Conservation (phyloP, 2,797 vertebrate species). For the Microctenopoma stevenorrisi region DNA sequence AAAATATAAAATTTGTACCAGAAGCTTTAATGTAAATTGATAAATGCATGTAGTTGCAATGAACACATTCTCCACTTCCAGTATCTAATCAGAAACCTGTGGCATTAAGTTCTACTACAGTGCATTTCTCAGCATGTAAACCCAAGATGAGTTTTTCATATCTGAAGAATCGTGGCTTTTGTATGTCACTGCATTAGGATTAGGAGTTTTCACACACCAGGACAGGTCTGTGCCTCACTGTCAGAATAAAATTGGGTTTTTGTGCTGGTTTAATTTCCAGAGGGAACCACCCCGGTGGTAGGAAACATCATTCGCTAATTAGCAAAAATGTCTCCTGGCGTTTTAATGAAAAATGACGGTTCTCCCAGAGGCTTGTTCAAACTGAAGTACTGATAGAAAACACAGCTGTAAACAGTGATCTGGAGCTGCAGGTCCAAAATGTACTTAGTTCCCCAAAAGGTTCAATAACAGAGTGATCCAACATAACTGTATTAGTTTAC, state of each 20-base stretch:
- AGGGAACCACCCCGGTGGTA: constrained; percentile 67
- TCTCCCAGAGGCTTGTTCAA: constrained; percentile 59
- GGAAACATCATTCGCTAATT: constrained; percentile 78
- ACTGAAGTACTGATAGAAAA: constrained; percentile 53
- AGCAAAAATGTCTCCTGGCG: constrained; percentile 73
- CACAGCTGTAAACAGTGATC: constrained; percentile 61
- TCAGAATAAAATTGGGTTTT: constrained; percentile 79
- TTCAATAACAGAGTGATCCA: constrained; percentile 4
- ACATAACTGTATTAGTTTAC: not conserved
- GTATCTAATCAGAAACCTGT: not conserved
- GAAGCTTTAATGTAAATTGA: no score
- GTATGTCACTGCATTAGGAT: constrained; percentile 20
- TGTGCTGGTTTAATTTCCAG: constrained; percentile 78
- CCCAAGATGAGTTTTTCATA: constrained; percentile 8
- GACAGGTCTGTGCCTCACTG: constrained; percentile 19
- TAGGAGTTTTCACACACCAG: constrained; percentile 34
- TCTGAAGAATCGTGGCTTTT: constrained; percentile 28
- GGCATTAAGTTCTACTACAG: constrained; percentile 13
- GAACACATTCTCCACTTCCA: not conserved
- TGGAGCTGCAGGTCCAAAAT: constrained; percentile 17
- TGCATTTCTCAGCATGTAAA: constrained; percentile 4
- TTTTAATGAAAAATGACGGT: constrained; percentile 65
- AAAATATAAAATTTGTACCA: no score
- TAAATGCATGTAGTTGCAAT: not conserved
- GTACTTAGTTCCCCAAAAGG: constrained; percentile 18